These are phyloP conservation scores for Dryobota labecula DNA, from an alignment of 2,888 invertebrate genomes.

Conservation along the genomic window DNA sequence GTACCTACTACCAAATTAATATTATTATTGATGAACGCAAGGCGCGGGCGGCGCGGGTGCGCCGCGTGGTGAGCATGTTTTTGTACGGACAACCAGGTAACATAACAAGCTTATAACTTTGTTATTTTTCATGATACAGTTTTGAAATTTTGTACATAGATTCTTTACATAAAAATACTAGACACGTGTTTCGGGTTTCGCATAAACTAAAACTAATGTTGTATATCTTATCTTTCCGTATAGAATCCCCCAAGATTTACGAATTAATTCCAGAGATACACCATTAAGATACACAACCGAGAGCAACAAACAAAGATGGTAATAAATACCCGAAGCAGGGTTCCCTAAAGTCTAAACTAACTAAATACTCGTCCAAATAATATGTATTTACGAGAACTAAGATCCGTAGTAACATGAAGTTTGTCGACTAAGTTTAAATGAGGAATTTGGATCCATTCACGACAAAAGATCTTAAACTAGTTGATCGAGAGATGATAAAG, in stretches of 20 bases:
- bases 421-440: constrained; percentile 5
- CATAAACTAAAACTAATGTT: too few species aligned
- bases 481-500: not conserved
- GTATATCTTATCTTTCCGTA: too few species aligned
- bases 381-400: not conserved
- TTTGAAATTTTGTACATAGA: too few species aligned
- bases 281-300: constrained; percentile 1
- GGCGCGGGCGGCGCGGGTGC: too few species aligned
- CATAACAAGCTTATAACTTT: too few species aligned
- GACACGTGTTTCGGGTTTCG: too few species aligned
- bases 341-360: constrained; percentile 6
- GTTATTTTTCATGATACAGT: too few species aligned
- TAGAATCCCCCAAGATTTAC: not conserved
- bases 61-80: too few species aligned
- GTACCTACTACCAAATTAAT: too few species aligned
- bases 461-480: not conserved
- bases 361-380: constrained; percentile 15
- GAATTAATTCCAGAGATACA: constrained; percentile 13
- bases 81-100: too few species aligned
- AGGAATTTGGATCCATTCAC: not conserved
- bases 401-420: not conserved
- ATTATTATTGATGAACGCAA: too few species aligned
- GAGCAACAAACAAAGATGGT: constrained; percentile 30
- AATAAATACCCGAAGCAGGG: constrained; percentile 24
- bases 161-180: too few species aligned